These are phyloP conservation scores for Psittacula echo DNA, from an alignment of 2,797 vertebrate species.

Conservation along the genomic window DNA sequence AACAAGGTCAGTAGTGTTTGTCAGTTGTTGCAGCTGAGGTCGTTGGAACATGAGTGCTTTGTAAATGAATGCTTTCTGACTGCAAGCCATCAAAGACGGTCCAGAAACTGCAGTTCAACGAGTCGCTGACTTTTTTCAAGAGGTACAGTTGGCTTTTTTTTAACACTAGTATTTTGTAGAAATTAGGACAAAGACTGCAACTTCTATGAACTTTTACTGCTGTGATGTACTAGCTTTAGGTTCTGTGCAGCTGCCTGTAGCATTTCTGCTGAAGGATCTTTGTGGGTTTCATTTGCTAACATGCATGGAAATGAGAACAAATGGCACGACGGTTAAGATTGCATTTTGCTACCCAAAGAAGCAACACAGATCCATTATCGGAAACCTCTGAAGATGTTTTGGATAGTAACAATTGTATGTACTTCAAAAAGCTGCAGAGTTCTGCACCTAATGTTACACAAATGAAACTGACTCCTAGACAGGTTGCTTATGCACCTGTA, in stretches of 20 bases:
- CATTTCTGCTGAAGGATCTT: conserved; percentile 64
- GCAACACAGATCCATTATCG: conserved; percentile 90
- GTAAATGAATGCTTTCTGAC: conserved; percentile 74
- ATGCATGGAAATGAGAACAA: conserved; percentile 87
- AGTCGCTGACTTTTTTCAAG: conserved; percentile 75
- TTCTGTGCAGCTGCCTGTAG: conserved; percentile 83
- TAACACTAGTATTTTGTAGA: conserved; percentile 75
- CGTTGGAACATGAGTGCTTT: conserved; percentile 73
- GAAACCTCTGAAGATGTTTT: conserved; percentile 85
- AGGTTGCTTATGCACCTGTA: conserved; percentile 73
- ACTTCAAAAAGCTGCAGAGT: conserved; percentile 74
- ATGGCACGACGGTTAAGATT: conserved; percentile 93
- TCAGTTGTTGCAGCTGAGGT: conserved; percentile 73
- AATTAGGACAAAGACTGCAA: conserved; percentile 69
- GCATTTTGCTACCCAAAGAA: conserved; percentile 92
- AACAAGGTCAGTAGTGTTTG: conserved; percentile 77
- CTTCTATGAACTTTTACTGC: conserved; percentile 80
- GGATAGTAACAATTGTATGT: conserved; percentile 72
- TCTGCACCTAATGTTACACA: conserved; percentile 80
- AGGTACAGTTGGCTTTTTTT: conserved; percentile 74
- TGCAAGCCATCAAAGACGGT: conserved; percentile 76
- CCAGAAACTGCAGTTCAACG: conserved; percentile 76
- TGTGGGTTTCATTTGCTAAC: conserved; percentile 79
- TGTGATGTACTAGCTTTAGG: conserved; percentile 49
- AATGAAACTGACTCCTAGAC: conserved; percentile 85